These are phyloP conservation scores for Sitta carolinensis DNA, from an alignment of 2,797 vertebrate genomes.

Conservation along the genomic window DNA sequence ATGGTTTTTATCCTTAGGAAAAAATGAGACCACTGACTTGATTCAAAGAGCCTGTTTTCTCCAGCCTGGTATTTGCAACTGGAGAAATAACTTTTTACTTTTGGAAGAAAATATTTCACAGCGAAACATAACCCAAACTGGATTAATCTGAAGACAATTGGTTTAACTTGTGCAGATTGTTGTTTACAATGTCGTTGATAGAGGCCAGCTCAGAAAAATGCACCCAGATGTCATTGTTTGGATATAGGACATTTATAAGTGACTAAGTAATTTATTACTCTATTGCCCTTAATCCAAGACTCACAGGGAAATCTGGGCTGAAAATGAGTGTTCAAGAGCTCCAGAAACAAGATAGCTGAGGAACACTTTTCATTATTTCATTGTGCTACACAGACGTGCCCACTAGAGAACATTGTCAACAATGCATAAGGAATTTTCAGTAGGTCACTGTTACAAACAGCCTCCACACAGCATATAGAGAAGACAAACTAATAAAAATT, in stretches of 20 bases:
- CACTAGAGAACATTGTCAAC: background rate
- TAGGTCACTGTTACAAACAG: background rate
- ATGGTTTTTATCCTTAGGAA: background rate
- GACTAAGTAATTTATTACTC: background rate
- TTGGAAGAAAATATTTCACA: background rate
- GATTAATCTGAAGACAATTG: conserved; percentile 16
- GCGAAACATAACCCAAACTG: conserved; percentile 16
- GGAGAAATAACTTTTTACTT: background rate
- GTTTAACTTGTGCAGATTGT: background rate
- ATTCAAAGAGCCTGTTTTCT: background rate
- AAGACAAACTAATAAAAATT: background rate
- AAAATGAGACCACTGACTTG: background rate
- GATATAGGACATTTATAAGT: background rate
- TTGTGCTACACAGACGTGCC: background rate
- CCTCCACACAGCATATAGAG: background rate
- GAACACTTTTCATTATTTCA: background rate
- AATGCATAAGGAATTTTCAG: background rate
- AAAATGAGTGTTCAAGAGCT: background rate
- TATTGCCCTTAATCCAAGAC: background rate
- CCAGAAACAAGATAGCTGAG: background rate
- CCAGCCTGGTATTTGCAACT: background rate
- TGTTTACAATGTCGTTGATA: background rate
- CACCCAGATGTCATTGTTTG: background rate
- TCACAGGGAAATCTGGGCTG: background rate
- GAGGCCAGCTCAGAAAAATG: background rate